These are phyloP conservation scores for Amphipyra berbera DNA, from an alignment of 2,888 invertebrate species.

Conservation along the genomic window DNA sequence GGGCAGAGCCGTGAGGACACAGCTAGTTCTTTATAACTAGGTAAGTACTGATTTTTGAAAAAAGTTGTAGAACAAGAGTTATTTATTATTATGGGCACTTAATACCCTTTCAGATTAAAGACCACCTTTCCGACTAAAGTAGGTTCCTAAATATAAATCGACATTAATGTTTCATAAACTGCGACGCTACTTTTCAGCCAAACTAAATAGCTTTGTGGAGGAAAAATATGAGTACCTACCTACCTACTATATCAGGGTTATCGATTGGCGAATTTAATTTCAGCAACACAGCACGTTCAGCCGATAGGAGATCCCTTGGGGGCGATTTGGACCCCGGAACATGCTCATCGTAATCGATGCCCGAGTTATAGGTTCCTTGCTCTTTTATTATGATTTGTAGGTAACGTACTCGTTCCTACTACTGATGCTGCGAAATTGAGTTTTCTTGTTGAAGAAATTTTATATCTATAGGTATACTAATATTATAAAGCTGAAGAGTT, in stretches of 20 bases:
- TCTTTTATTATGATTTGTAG: constrained; percentile 63
- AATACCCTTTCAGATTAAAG: no score
- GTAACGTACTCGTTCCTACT: constrained; percentile 19
- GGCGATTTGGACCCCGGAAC: constrained; percentile 65
- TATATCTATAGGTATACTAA: constrained; percentile 6
- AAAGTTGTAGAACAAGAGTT: no score
- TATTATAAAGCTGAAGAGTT: no score
- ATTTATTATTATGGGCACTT: no score
- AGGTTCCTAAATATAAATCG: no score
- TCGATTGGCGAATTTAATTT: constrained; percentile 77
- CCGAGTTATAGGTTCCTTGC: constrained; percentile 49
- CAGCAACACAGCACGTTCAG: constrained; percentile 66
- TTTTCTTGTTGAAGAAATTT: constrained; percentile 1
- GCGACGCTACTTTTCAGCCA: no score
- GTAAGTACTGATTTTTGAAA: no score
- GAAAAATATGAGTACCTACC: constrained; percentile 24
- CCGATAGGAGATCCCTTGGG: constrained; percentile 62
- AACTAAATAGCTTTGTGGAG: neutral
- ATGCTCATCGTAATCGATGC: constrained; percentile 63
- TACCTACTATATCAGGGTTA: constrained; percentile 51
- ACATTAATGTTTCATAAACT: no score
- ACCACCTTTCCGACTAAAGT: no score
- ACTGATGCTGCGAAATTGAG: constrained; percentile 27
- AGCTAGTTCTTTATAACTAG: no score
- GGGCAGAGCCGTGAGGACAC: no score